phyloP scores from a whole-genome alignment of 2,797 vertebrate species.

The Arnoldichthys spilopterus region DNA sequence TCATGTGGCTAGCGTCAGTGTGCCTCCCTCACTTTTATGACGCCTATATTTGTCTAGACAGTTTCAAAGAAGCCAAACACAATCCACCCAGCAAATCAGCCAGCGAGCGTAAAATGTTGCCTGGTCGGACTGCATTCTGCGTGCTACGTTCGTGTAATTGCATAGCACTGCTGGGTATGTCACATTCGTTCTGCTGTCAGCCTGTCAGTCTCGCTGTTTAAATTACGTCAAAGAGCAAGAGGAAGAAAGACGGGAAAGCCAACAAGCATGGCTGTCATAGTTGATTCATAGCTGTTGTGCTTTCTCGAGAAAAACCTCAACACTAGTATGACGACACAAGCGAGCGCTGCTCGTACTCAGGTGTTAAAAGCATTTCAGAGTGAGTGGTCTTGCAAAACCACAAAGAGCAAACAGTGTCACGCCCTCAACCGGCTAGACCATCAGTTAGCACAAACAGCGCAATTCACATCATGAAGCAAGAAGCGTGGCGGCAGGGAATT shows the following conservation, averaged over 20 bases:
- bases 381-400: conserved; percentile 11
- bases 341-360: conserved; percentile 12
- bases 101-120: conserved; percentile 1
- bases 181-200: conserved; percentile 2
- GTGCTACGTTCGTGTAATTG: not conserved
- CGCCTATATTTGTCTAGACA: conserved; percentile 31
- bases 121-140: not conserved
- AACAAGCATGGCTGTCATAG: conserved; percentile 21
- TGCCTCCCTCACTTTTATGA: conserved; percentile 18
- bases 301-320: conserved; percentile 10
- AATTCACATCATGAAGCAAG: not conserved
- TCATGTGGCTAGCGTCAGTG: conserved; percentile 4
- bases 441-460: not conserved
- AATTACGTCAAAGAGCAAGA: conserved; percentile 19
- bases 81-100: conserved; percentile 2
- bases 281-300: conserved; percentile 15
- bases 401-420: conserved; percentile 16
- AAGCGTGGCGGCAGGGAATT: not conserved
- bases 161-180: not conserved
- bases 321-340: conserved; percentile 14
- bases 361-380: conserved; percentile 23
- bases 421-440: not conserved
- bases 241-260: not conserved
- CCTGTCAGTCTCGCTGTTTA: not conserved
- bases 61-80: conserved; percentile 33